Base-by-base conservation (phyloP, 2,888 invertebrate genomes). In the Dioctria rufipes region DNA sequence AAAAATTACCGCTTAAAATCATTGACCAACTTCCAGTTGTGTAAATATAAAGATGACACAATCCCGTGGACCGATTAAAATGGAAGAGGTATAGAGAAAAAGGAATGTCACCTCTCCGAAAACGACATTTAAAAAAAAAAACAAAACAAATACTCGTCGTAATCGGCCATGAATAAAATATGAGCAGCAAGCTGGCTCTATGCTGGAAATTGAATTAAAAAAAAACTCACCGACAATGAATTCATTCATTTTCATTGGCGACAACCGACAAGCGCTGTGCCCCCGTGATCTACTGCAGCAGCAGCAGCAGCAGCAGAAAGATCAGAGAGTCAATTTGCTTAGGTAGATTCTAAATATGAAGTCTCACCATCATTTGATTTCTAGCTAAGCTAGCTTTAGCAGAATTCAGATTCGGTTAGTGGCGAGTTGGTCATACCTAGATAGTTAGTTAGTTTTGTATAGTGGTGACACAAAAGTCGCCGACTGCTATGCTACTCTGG, bases 151-250 rank as follows among this genome's bases (percentile, higher is more conserved):
- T 67, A 67, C 67, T 67, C 67, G 8, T 25, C 6, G 67, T 67
- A 71, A 71, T 71, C 71, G 71, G 51, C 54, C 71, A 71, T 71
- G 71, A 71, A 71, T 71, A 71, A 71, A 71, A 71, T 71, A 71
- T 71, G 71, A 71, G 71, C 54, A 54, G 37, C 25, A 25, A 25
- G 25, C 25, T 25, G 39, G 9, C 40, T 71, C 51, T 51, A 39
- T 51, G 71, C 54, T 71, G 71, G 71, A 71, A 71, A 71, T 71
- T 71, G 51, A 71, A 71, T 71, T 71, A 71, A 71, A 71, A 71
- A n/a, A 37, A 25, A 25, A 25, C 25, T 71, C 54, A 37, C 49
- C 54, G 71, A 71, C 54, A 71, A 51, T 67, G 67, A 71, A 71
- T 71, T 51, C 71, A 71, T 71, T 54, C 54, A 54, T 37, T 54